Base-by-base conservation (phyloP, 2,888 invertebrate genomes). In the Caenorhabditis plicata region DNA sequence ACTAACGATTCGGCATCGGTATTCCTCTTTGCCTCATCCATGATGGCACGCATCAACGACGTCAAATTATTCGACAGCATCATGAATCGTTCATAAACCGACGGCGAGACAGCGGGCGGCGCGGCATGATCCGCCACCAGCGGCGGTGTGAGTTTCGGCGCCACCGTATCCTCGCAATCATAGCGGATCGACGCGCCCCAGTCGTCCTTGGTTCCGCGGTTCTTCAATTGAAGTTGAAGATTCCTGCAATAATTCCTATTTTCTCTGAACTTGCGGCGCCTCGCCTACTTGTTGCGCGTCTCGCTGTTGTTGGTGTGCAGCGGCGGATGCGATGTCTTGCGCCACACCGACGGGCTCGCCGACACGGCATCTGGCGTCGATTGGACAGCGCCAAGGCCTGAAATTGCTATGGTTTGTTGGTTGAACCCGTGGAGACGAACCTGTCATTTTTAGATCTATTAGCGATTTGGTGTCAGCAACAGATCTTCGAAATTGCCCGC, bases 1-100 rank as follows among this genome's bases (percentile, higher is more conserved):
- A 66, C 77, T 71, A 39, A 80, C 80, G 79, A 75, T 63, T 81
- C 78, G 2, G 79, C 75, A 26, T 68, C 72, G 13, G 77, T 73
- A 9, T 78, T 56, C 22, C 61, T 63, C 50, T 76, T 79, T 11
- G 80, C 77, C 47, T 80, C 80, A 7, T 70, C 64, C 26, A 75
- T 79, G 23, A 80, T 77, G 47, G 67, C 72, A 13, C 69, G 64
- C 19, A 79, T 70, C 11, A 80, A 56, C 3, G 50, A 54, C 41
- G 66, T 73, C 68, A 81, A 63, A 53, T 80, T 75, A 33, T 74
- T 74, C 46, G 74, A 65, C 19, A 63, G 47, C 20, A 51, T 33
- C n/a, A 69, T 48, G 22, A 60, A 60, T 31, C 53, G 39, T 26
- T 60, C 60, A 22, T 53, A 60, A 11, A 60, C 20, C 23, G 60